A percentile compares a stretch with the other conserved stretches of the same genome.
These are phyloP conservation scores for Siniperca chuatsi DNA, from an alignment of 2,113 vertebrate genomes.

Conservation along the genomic window DNA sequence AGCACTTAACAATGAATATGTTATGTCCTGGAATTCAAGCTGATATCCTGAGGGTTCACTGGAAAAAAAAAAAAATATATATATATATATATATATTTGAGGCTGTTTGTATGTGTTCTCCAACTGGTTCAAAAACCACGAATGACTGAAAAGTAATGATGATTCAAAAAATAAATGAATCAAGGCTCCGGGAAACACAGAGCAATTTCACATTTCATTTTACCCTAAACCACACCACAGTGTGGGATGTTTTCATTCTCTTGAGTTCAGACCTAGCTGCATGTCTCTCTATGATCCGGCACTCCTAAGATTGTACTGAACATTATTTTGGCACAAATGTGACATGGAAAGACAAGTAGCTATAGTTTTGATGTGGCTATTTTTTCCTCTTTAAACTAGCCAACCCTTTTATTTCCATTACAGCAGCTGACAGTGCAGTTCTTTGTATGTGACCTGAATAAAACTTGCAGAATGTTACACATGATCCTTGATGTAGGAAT, in stretches of 20 bases:
- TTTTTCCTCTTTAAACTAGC: constrained; percentile 12
- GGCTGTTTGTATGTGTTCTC: too few relatives aligned
- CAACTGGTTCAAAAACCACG: background rate
- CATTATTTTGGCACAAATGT: background rate
- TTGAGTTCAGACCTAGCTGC: background rate
- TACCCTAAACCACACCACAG: constrained; percentile 1
- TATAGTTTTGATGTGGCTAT: background rate
- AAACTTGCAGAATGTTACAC: background rate
- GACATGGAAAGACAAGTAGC: background rate
- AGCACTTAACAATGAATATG: background rate
- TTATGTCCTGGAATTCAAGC: background rate
- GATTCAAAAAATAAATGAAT: constrained; percentile 3
- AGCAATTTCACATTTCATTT: background rate
- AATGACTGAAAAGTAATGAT: background rate
- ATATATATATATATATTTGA: too few relatives aligned
- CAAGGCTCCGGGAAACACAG: background rate
- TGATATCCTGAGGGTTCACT: background rate
- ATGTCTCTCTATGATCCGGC: background rate
- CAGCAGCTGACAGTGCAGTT: constrained; percentile 7
- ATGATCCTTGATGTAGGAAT: constrained; percentile 14
- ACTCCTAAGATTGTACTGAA: background rate
- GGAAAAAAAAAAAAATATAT: background rate
- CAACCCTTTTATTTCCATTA: background rate
- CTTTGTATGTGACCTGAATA: constrained; percentile 50
- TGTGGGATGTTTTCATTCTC: constrained; percentile 5